Evolutionary conservation across 1,140 invertebrate genomes (phyloP).

Genomic region (Pectinophora gossypiella): DNA sequence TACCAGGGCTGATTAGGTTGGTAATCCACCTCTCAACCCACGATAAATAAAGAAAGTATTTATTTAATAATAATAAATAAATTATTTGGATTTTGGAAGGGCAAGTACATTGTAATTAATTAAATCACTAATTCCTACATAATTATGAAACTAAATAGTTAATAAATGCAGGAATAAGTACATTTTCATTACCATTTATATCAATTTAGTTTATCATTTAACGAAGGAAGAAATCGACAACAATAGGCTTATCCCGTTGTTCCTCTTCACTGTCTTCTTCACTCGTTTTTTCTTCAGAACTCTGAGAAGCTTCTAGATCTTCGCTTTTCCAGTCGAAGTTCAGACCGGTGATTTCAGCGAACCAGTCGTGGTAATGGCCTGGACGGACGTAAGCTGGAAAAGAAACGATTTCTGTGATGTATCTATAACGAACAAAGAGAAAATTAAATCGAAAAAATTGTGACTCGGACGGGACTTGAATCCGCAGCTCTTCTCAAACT

Average conservation of each 20-base stretch:
- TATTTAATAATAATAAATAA: too few relatives aligned
- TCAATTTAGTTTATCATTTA: too few relatives aligned
- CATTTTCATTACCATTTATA: too few relatives aligned
- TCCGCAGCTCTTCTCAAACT: background rate
- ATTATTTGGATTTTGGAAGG: too few relatives aligned
- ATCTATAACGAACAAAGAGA: background rate
- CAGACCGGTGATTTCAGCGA: constrained; percentile 28
- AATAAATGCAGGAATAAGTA: too few relatives aligned
- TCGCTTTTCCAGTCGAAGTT: constrained; percentile 36
- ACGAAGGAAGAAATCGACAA: too few relatives aligned
- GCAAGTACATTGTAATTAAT: too few relatives aligned
- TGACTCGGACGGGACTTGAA: background rate
- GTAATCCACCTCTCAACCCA: too few relatives aligned
- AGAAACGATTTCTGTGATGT: background rate
- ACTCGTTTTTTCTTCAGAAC: background rate
- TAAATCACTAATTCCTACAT: too few relatives aligned
- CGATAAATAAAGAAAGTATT: too few relatives aligned
- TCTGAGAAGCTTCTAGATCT: constrained; percentile 4
- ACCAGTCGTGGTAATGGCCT: constrained; percentile 43
- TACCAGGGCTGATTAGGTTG: too few relatives aligned
- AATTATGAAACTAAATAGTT: too few relatives aligned
- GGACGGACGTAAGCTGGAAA: constrained; percentile 35
- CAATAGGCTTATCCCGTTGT: background rate
- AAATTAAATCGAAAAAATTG: background rate
- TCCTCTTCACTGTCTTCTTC: background rate